These are phyloP conservation scores for Delia radicum DNA, from an alignment of 1,140 invertebrate genomes.

Conservation along the genomic window DNA sequence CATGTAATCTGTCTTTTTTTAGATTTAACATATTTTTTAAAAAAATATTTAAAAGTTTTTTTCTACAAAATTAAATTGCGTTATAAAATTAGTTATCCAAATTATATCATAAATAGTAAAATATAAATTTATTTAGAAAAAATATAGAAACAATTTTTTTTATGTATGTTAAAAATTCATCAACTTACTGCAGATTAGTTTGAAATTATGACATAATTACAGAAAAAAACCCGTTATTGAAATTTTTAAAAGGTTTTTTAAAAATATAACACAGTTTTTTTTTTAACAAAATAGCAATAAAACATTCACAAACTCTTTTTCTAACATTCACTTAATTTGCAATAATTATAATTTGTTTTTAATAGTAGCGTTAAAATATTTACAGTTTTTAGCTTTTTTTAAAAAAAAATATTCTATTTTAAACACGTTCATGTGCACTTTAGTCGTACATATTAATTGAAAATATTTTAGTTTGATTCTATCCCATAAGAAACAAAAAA, in stretches of 20 bases:
- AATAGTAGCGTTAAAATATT: background rate
- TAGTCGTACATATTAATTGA: background rate
- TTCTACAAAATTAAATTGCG: slow-evolving; percentile 4
- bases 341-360: background rate
- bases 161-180: background rate
- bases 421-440: background rate
- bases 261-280: background rate
- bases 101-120: background rate
- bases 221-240: background rate
- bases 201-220: background rate
- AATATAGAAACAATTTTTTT: background rate
- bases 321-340: background rate
- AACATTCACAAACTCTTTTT: background rate
- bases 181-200: too few relatives aligned
- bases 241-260: background rate
- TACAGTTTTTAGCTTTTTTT: too few relatives aligned
- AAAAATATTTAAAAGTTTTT: background rate
- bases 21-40: background rate
- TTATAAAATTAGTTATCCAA: background rate
- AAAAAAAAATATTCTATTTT: background rate
- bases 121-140: background rate
- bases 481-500: too few relatives aligned
- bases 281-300: background rate
- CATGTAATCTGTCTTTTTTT: background rate
- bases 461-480: background rate